Percentiles rank a stretch among this genome's conserved stretches.
phyloP scores from a whole-genome alignment of 2,113 vertebrate genomes.

The Pteruthius melanotis region DNA sequence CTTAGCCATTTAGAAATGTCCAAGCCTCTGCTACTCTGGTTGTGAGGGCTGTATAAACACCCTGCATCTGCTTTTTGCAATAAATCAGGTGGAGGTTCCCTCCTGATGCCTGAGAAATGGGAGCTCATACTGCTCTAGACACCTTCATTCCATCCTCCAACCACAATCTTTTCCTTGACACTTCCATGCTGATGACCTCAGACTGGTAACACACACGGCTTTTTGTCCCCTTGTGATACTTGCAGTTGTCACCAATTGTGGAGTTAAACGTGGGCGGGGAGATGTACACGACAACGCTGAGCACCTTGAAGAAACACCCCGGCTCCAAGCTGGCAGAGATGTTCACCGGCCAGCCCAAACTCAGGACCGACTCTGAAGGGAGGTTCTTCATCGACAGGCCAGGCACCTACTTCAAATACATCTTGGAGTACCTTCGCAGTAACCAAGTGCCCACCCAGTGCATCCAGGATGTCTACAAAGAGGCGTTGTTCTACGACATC shows the following conservation, averaged over 20 bases:
- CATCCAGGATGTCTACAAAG: conserved; percentile 81
- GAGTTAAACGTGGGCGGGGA: conserved; percentile 87
- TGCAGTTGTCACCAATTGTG: conserved; percentile 73
- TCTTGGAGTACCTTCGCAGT: conserved; percentile 87
- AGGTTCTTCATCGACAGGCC: conserved; percentile 87
- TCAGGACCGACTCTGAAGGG: conserved; percentile 73
- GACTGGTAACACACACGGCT: neutral
- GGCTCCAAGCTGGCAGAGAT: conserved; percentile 83
- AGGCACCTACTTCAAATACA: conserved; percentile 79
- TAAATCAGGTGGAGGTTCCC: neutral
- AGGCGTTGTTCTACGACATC: conserved; percentile 85
- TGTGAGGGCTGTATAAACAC: neutral
- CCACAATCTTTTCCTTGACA: neutral
- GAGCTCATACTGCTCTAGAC: neutral
- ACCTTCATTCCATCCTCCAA: neutral
- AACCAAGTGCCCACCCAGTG: conserved; percentile 77
- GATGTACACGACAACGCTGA: conserved; percentile 79
- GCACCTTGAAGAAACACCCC: conserved; percentile 81
- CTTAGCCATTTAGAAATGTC: neutral
- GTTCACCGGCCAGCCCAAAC: conserved; percentile 69
- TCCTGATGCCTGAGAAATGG: too few species aligned
- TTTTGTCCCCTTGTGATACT: neutral
- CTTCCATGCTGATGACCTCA: neutral
- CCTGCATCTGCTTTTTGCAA: neutral
- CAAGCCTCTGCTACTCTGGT: neutral